Evolutionary conservation across 1,140 invertebrate species (phyloP).

Genomic region (Leptoteleia sp.): DNA sequence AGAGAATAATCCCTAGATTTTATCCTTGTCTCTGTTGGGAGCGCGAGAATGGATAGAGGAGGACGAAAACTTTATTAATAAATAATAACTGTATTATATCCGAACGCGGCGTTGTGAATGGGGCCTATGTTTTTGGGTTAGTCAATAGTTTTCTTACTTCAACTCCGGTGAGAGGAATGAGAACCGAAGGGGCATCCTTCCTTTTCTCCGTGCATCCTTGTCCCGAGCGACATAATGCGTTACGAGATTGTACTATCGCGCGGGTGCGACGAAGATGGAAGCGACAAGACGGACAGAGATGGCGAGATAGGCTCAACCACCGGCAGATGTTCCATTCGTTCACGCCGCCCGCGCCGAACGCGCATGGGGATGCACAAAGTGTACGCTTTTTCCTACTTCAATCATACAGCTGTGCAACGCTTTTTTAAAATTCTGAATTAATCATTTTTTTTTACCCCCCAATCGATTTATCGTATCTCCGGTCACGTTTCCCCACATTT

Average conservation of each 20-base stretch:
- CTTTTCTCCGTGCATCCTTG: conserved; percentile 42
- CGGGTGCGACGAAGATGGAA: conserved; percentile 55
- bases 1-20: too few relatives aligned
- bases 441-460: conserved; percentile 53
- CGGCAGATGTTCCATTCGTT: conserved; percentile 80
- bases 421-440: conserved; percentile 54
- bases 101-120: too few relatives aligned
- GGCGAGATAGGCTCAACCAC: conserved; percentile 64
- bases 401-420: conserved; percentile 54
- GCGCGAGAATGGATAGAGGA: too few relatives aligned
- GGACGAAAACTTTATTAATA: too few relatives aligned
- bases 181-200: conserved; percentile 51
- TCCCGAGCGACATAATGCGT: conserved; percentile 44
- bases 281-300: conserved; percentile 18
- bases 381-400: conserved; percentile 46
- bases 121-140: conserved; percentile 66
- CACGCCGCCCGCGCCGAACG: conserved; percentile 70
- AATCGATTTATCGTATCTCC: conserved; percentile 23
- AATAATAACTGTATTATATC: too few relatives aligned
- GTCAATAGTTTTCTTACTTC: conserved; percentile 54
- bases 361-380: conserved; percentile 74
- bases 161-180: conserved; percentile 53
- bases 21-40: too few relatives aligned
- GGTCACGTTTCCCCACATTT: conserved; percentile 42
- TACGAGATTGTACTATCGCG: conserved; percentile 70